Percentiles rank a stretch among this genome's conserved stretches.
phyloP scores from a whole-genome alignment of 2,113 vertebrate species.

The Campylomormyrus tamandua region DNA sequence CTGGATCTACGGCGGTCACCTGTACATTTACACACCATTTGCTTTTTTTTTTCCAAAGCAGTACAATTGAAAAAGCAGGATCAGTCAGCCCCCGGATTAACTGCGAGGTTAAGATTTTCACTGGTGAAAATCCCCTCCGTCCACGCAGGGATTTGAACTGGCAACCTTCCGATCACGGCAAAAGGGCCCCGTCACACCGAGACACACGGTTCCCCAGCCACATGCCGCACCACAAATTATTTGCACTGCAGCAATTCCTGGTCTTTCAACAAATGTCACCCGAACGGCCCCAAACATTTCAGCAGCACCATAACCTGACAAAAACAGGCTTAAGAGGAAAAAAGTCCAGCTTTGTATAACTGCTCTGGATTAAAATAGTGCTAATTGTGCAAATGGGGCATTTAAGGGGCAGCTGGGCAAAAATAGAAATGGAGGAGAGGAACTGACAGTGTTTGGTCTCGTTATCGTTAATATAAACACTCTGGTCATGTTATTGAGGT shows the following conservation, averaged over 20 bases:
- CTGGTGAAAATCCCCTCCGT: neutral
- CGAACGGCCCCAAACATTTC: neutral
- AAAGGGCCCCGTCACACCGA: neutral
- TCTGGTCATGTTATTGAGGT: neutral
- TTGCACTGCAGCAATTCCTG: neutral
- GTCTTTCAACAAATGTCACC: neutral
- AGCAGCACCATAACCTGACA: neutral
- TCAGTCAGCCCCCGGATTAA: neutral
- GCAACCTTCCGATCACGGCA: neutral
- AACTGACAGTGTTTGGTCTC: neutral
- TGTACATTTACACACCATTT: neutral
- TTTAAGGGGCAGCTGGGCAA: neutral
- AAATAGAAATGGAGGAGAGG: neutral
- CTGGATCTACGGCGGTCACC: neutral
- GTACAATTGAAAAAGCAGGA: neutral
- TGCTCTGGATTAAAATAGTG: neutral
- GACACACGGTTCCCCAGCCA: neutral
- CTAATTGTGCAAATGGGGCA: neutral
- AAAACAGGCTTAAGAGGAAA: neutral
- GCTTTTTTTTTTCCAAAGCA: neutral
- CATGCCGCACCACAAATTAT: neutral
- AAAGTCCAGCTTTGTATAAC: neutral
- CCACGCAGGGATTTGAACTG: neutral
- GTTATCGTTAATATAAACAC: neutral
- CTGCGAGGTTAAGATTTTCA: neutral